These are phyloP conservation scores for Alectoris magna DNA, from an alignment of 2,797 vertebrate genomes.

Conservation along the genomic window DNA sequence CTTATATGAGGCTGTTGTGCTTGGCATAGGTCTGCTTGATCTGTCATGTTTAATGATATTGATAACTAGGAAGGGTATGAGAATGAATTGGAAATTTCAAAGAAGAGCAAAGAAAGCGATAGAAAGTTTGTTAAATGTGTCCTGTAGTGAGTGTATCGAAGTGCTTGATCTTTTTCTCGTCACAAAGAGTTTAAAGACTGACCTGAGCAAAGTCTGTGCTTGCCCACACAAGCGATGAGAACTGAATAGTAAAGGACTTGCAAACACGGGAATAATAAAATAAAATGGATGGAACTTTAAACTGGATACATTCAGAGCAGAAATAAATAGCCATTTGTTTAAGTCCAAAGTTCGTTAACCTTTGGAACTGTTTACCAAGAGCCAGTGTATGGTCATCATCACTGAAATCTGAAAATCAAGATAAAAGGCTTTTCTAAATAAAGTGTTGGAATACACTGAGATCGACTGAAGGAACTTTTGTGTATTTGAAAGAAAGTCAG, in stretches of 20 bases:
- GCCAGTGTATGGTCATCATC: conserved; percentile 3
- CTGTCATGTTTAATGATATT: not conserved
- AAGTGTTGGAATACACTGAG: conserved; percentile 8
- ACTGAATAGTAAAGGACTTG: conserved; percentile 16
- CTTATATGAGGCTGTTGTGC: not conserved
- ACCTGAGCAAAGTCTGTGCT: conserved; percentile 22
- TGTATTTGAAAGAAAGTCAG: not conserved
- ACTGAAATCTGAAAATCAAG: conserved; percentile 47
- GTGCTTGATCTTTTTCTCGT: not conserved
- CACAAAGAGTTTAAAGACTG: conserved; percentile 22
- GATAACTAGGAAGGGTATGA: not conserved
- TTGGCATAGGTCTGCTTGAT: not conserved
- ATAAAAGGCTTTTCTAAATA: conserved; percentile 62
- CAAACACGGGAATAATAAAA: conserved; percentile 48
- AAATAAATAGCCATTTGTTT: conserved; percentile 64
- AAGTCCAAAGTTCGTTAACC: conserved; percentile 61
- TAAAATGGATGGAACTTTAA: conserved; percentile 61
- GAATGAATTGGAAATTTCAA: not conserved
- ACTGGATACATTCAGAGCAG: conserved; percentile 33
- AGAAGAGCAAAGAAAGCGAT: not conserved
- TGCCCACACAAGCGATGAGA: conserved; percentile 16
- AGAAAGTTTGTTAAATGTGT: conserved; percentile 4
- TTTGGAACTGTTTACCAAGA: conserved; percentile 64
- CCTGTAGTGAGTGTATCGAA: not conserved
- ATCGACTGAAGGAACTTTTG: conserved; percentile 41